Percentiles rank a stretch among this genome's conserved stretches.
phyloP scores from a whole-genome alignment of 2,797 vertebrate species.

The Hemitrygon akajei region DNA sequence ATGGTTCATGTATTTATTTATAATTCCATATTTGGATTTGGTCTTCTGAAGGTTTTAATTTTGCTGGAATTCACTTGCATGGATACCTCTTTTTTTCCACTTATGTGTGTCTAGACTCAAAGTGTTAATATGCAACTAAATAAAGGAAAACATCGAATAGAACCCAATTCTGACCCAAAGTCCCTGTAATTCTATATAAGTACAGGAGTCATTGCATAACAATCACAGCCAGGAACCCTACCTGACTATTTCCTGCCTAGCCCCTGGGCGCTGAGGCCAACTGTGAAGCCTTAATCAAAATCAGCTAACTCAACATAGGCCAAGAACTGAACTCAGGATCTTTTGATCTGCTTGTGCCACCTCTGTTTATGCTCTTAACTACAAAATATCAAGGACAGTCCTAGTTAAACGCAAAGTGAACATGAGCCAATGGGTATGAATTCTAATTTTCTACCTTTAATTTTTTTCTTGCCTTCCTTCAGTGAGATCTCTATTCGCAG shows the following conservation, averaged over 20 bases:
- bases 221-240: not conserved
- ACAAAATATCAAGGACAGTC: not conserved
- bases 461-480: not conserved
- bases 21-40: not conserved
- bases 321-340: not conserved
- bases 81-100: not conserved
- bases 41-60: not conserved
- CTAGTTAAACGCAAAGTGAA: not conserved
- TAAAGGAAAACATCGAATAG: not conserved
- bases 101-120: not conserved
- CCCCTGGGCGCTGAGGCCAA: not conserved
- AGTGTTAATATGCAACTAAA: not conserved
- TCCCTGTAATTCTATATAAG: not conserved
- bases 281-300: not conserved
- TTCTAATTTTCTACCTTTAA: slow-evolving; percentile 10
- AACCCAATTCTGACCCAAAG: not conserved
- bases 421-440: not conserved
- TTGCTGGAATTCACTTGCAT: not conserved
- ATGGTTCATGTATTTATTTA: not conserved
- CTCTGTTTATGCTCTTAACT: not conserved
- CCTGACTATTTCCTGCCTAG: not conserved
- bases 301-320: slow-evolving; percentile 21
- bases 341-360: not conserved
- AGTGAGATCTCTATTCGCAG: too few species aligned
- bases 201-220: not conserved